Evolutionary conservation across 92 coral and sea anemone genomes (phyloP).

Genomic region (Meandrina meandrites): DNA sequence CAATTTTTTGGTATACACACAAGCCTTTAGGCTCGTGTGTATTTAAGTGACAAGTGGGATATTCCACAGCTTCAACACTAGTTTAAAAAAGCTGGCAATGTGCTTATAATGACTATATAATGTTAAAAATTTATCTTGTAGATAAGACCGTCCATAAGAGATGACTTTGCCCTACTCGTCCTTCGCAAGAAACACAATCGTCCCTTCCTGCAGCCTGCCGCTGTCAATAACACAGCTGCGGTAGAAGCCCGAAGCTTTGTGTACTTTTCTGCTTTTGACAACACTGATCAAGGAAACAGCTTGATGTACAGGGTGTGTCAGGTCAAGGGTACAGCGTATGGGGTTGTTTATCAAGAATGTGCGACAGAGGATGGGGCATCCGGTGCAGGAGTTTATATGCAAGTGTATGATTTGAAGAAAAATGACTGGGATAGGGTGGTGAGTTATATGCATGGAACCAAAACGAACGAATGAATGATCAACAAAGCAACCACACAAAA

Average conservation of each 20-base stretch:
- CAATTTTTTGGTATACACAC: no score
- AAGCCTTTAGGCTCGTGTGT: no score
- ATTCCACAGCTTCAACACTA: no score
- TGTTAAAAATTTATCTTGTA: background rate
- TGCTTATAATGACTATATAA: background rate
- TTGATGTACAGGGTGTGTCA: conserved; percentile 46
- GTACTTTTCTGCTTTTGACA: conserved; percentile 55
- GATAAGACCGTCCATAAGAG: conserved; percentile 29
- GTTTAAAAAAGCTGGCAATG: no score
- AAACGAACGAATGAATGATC: background rate
- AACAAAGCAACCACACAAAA: no score
- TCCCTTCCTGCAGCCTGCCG: conserved; percentile 27
- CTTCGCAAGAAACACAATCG: conserved; percentile 47
- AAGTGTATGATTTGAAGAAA: conserved; percentile 34
- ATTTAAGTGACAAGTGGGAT: no score
- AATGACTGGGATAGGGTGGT: conserved; percentile 44
- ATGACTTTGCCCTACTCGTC: conserved; percentile 50
- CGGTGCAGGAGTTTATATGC: conserved; percentile 62
- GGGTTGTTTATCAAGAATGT: conserved; percentile 40
- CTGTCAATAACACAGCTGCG: conserved; percentile 21
- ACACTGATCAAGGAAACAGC: conserved; percentile 7
- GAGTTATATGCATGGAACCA: background rate
- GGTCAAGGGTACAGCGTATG: conserved; percentile 31
- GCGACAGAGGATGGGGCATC: conserved; percentile 33
- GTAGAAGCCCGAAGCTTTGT: conserved; percentile 21